Evolutionary conservation across 1,140 invertebrate genomes (phyloP), one percentile per base, ranked within the genome.

Genomic region (Agraylea sexmaculata): DNA sequence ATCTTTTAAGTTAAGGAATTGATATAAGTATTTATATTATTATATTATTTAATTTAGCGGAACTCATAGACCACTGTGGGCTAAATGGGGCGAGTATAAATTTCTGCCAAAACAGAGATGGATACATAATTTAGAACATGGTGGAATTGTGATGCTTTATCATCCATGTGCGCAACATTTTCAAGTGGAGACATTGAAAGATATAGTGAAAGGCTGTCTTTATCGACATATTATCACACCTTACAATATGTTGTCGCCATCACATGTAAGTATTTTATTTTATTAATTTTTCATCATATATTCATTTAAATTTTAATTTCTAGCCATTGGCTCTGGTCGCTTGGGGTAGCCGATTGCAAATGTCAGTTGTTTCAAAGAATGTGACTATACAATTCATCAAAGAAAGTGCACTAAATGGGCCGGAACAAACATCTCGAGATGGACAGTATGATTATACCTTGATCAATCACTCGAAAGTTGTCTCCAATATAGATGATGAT

Each of bases 61-160:
- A 22, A 58, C 73, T 20, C 86, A 87, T 60, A 71, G 87, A 49
- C 83, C 85, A 17, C 58, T 86, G 8, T 88, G 86, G 76, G 76
- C 86, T 7, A 63, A 71, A 30, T 92, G 82, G 62, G 88, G 88
- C 25, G 81, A 85, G 58, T 91, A 91, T 56, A 69, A 63, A 38
- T 91, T 78, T 61, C 42, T 90, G 25, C 88, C 88, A 5, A 70
- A 62, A 35, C 86, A 92, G 56, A 63, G 88, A 50, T 92, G 86
- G 82, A 45, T 91, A 5, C 85, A 89, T 52, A 87, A 73, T 59
- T 61, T 91, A 21, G 87, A 90, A 72, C 87, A 91, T 59, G 87
- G 88, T 37, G 78, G 77, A 3, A 67, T 91, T 25, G 81, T 87
- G 1, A 78, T 89, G 72, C 58, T 92, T 6, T 90, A 89, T 55